Percentiles rank a stretch among this genome's conserved stretches.
phyloP scores from a whole-genome alignment of 2,888 invertebrate species.

The Ennomos erosarius region DNA sequence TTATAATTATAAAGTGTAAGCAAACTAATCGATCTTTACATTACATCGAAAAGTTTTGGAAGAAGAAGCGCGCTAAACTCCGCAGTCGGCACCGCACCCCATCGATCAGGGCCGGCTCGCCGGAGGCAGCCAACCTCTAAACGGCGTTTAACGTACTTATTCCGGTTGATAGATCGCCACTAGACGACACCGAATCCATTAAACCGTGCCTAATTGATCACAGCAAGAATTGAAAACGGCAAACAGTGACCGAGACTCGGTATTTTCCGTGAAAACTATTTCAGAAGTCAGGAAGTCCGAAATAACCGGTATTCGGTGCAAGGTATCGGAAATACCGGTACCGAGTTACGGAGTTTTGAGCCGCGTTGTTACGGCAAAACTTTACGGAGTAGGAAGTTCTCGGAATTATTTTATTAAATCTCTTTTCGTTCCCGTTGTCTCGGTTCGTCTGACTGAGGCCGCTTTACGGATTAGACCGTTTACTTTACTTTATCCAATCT shows the following conservation, averaged over 20 bases:
- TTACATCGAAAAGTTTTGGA: slow-evolving; percentile 4
- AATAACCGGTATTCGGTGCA: slow-evolving; percentile 25
- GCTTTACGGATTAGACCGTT: slow-evolving; percentile 25
- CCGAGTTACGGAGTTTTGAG: slow-evolving; percentile 42
- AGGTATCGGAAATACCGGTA: slow-evolving; percentile 42
- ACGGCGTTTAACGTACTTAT: slow-evolving; percentile 77
- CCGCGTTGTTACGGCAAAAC: slow-evolving; percentile 49
- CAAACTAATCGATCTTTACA: slow-evolving; percentile 15
- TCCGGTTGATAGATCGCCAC: slow-evolving; percentile 75
- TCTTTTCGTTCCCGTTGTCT: slow-evolving; percentile 37
- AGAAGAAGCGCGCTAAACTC: slow-evolving; percentile 22
- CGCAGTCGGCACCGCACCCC: slow-evolving; percentile 33
- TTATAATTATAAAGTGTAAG: slow-evolving; percentile 16
- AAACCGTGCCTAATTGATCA: slow-evolving; percentile 82
- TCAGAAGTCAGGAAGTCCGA: slow-evolving; percentile 42
- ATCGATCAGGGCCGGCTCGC: slow-evolving; percentile 64
- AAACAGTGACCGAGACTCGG: slow-evolving; percentile 61
- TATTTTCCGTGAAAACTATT: slow-evolving; percentile 55
- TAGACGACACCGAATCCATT: slow-evolving; percentile 77
- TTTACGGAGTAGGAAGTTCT: slow-evolving; percentile 35
- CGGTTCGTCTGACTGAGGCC: slow-evolving; percentile 27
- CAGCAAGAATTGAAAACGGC: slow-evolving; percentile 73
- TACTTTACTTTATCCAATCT: slow-evolving; percentile 18
- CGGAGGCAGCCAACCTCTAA: slow-evolving; percentile 61
- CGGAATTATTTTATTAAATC: slow-evolving; percentile 43